Evolutionary conservation across 1,140 invertebrate species (phyloP).

Genomic region (Wasmannia auropunctata): DNA sequence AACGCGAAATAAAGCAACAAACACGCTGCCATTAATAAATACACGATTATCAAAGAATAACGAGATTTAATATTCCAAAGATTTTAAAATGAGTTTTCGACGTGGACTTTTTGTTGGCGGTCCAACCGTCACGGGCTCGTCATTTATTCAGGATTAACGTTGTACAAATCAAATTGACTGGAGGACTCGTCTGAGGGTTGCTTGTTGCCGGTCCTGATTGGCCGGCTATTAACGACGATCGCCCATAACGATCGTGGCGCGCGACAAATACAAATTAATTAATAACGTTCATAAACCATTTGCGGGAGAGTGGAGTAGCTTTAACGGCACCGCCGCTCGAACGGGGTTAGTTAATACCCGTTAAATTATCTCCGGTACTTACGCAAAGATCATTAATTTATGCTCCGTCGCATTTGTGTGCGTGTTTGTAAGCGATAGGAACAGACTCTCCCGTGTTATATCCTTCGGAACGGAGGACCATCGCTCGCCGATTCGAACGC

Average conservation of each 20-base stretch:
- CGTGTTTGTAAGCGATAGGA: not conserved
- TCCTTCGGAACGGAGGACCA: not conserved
- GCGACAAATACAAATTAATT: conserved; percentile 76
- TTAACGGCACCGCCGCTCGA: conserved; percentile 61
- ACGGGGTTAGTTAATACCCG: conserved; percentile 72
- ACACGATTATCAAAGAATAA: not conserved
- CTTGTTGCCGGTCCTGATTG: conserved; percentile 63
- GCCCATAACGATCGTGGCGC: conserved; percentile 68
- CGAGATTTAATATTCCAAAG: not conserved
- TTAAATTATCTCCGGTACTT: conserved; percentile 75
- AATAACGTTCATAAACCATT: conserved; percentile 75
- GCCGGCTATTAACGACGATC: conserved; percentile 68
- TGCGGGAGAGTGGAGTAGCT: conserved; percentile 58
- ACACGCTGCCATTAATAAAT: not conserved
- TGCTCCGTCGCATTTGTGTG: conserved; percentile 51
- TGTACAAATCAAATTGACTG: conserved; percentile 26
- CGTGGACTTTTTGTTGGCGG: not conserved
- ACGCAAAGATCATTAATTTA: conserved; percentile 74
- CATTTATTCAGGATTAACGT: conserved; percentile 39
- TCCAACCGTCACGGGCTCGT: not conserved
- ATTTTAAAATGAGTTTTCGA: conserved; percentile 11
- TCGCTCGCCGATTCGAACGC: not conserved
- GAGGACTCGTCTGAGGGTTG: conserved; percentile 43
- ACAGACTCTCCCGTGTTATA: not conserved
- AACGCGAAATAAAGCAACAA: not conserved